phyloP scores from a whole-genome alignment of 30 jellyfish, hydroid and myxozoan genomes.

The Morbakka virulenta region DNA sequence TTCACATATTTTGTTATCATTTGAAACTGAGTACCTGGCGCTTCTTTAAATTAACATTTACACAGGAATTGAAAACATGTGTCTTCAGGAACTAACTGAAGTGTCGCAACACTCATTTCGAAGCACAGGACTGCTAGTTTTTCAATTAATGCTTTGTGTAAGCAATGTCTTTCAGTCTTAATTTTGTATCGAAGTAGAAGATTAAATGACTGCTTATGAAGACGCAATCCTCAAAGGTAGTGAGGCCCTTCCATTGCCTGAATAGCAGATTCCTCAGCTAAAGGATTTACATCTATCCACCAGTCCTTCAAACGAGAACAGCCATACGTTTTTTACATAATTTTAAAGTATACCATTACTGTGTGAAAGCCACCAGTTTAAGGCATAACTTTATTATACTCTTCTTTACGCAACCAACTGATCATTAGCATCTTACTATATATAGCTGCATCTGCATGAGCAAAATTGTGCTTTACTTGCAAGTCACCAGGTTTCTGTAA shows the following conservation, averaged over 20 bases:
- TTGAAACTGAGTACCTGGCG: too few species aligned
- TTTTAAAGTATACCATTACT: slow-evolving; percentile 30
- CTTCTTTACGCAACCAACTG: slow-evolving; percentile 39
- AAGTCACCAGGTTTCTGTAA: slow-evolving; percentile 45
- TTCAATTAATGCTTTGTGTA: too few species aligned
- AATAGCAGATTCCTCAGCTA: slow-evolving; percentile 55
- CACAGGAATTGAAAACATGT: too few species aligned
- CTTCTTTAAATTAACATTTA: too few species aligned
- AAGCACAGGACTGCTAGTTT: too few species aligned
- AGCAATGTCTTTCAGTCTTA: too few species aligned
- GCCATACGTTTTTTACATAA: slow-evolving; percentile 41
- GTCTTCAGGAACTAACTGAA: too few species aligned
- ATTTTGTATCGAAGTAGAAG: slow-evolving; percentile 48
- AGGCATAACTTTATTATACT: slow-evolving; percentile 35
- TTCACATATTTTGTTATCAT: too few species aligned
- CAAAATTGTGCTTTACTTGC: slow-evolving; percentile 27
- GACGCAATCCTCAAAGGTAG: slow-evolving; percentile 25
- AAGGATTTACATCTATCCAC: slow-evolving; percentile 45
- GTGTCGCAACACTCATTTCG: too few species aligned
- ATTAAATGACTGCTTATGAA: slow-evolving; percentile 41
- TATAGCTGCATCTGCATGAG: slow-evolving; percentile 68
- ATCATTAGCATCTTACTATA: slow-evolving; percentile 39
- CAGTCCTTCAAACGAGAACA: slow-evolving; percentile 44
- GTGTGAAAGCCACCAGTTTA: slow-evolving; percentile 60
- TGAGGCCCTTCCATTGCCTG: slow-evolving; percentile 63